Evolutionary conservation across 2,888 invertebrate species (phyloP).

Genomic region (Terebella lapidaria): DNA sequence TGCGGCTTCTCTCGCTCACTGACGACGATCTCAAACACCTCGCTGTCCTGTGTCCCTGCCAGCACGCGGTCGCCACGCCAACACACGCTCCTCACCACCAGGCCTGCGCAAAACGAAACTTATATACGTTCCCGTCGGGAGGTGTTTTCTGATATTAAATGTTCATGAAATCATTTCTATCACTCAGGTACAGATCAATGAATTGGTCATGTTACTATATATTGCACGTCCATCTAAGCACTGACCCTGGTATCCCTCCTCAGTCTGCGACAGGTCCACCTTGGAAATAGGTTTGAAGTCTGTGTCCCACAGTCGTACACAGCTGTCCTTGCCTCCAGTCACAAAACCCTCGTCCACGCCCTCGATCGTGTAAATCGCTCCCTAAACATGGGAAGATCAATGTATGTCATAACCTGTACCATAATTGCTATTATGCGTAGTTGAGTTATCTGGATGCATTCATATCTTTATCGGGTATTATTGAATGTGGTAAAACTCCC

Average conservation of each 20-base stretch:
- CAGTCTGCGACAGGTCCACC: conserved; percentile 39
- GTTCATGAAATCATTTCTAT: background rate
- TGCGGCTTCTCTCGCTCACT: conserved; percentile 38
- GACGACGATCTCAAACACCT: conserved; percentile 48
- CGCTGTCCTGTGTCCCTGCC: conserved; percentile 51
- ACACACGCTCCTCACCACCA: conserved; percentile 47
- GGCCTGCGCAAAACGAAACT: conserved; percentile 30
- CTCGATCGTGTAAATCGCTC: conserved; percentile 44
- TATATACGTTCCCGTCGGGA: background rate
- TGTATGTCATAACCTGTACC: no score
- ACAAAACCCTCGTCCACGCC: conserved; percentile 45
- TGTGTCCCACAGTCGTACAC: conserved; percentile 45
- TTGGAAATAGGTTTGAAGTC: conserved; percentile 44
- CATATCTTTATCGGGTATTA: no score
- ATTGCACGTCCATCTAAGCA: background rate
- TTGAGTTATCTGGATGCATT: no score
- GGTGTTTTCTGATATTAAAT: background rate
- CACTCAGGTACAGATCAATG: background rate
- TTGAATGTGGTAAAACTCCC: no score
- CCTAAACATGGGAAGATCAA: conserved; percentile 30
- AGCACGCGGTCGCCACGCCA: conserved; percentile 46
- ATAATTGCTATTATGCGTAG: no score
- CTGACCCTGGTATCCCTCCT: conserved; percentile 48
- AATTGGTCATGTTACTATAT: background rate
- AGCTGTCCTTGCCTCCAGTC: conserved; percentile 51